These are phyloP conservation scores for Platyura marginata DNA, from an alignment of 1,140 invertebrate genomes.

Conservation along the genomic window DNA sequence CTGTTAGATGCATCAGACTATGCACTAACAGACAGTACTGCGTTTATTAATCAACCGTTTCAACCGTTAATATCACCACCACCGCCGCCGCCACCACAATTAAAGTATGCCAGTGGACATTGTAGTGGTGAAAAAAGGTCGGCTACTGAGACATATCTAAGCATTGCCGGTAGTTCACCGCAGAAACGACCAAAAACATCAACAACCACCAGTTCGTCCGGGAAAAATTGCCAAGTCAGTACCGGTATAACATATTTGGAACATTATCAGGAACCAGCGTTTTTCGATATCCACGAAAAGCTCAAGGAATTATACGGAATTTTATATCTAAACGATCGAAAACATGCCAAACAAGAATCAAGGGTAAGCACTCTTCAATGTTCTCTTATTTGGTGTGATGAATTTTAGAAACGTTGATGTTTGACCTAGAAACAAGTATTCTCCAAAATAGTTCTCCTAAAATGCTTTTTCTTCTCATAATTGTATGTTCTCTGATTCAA, in stretches of 20 bases:
- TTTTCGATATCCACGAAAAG: constrained; percentile 37
- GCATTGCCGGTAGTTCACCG: neutral
- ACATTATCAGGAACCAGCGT: constrained; percentile 7
- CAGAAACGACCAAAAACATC: neutral
- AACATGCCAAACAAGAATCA: constrained; percentile 16
- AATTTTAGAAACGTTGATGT: too few species aligned
- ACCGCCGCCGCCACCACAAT: constrained; percentile 6
- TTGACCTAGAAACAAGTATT: too few species aligned
- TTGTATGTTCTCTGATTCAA: too few species aligned
- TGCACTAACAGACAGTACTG: neutral
- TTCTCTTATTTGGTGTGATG: too few species aligned
- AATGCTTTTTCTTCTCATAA: too few species aligned
- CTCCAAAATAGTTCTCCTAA: too few species aligned
- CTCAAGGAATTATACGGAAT: constrained; percentile 32
- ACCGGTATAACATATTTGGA: neutral
- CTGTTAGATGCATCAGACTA: neutral
- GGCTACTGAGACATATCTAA: neutral
- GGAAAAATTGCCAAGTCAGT: neutral
- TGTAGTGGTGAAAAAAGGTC: neutral
- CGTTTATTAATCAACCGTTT: neutral
- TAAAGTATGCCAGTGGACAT: neutral
- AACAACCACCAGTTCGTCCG: constrained; percentile 13
- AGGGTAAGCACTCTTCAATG: constrained; percentile 12
- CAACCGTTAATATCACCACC: constrained; percentile 1
- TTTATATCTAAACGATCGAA: constrained; percentile 16